A percentile compares a stretch with the other conserved stretches of the same genome.
Conservation (phyloP, 1,140 invertebrate genomes). For the Bactericera cockerelli region DNA sequence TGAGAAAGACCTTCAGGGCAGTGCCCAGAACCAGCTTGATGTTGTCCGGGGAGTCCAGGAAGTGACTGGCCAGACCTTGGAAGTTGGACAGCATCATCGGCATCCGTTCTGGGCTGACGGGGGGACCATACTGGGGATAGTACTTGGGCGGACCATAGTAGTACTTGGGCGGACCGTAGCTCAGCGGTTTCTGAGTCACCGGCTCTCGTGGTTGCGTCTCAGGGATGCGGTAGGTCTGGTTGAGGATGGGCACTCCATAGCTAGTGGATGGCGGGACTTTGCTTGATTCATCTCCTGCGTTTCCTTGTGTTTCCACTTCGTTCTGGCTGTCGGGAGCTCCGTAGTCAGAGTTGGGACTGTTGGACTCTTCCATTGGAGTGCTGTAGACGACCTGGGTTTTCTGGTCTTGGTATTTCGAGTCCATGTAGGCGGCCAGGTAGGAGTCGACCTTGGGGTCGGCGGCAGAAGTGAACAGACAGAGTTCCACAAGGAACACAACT, state of each 20-base stretch:
- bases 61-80: background rate
- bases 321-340: background rate
- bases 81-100: background rate
- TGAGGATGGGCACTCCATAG: background rate
- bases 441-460: background rate
- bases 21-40: background rate
- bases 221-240: background rate
- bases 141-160: background rate
- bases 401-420: background rate
- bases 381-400: background rate
- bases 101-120: background rate
- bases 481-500: too few species aligned
- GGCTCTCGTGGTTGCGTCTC: background rate
- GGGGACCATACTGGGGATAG: background rate
- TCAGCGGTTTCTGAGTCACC: background rate
- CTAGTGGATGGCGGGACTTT: background rate
- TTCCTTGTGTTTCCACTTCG: background rate
- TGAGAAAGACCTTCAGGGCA: background rate
- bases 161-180: background rate
- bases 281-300: background rate
- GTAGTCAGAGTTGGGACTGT: background rate
- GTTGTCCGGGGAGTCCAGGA: background rate
- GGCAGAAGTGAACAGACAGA: too few species aligned
- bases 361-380: background rate
- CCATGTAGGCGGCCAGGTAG: conserved; percentile 1